Base-by-base conservation (phyloP, 2,888 invertebrate species). In the Spisula solida region DNA sequence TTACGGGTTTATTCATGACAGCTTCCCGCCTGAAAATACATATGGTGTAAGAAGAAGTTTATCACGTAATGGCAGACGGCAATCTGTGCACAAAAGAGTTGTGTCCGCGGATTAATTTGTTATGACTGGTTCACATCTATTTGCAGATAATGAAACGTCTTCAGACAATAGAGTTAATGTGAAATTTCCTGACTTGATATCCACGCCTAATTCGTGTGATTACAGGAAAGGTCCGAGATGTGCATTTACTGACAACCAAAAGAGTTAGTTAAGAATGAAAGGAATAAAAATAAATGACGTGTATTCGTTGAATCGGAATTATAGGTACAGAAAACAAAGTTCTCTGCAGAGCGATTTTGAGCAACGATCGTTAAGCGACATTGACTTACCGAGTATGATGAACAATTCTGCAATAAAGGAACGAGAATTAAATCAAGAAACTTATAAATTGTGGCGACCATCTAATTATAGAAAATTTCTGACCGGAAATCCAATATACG, bases 401-500 rank as follows among this genome's bases (percentile, higher is more conserved):
- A 10, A 31, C 75, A 18, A 31, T 31, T 25, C 25, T 18, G 18
- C 31, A 18, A 34, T 2, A 18, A 1, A 75, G 31, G 75, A 75
- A 75, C 31, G 31, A 31, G 75, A 31, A 14, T 12, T 16, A 0
- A 31, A 75, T 0, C 31, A 75, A 75, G 75, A 75, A 18, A 75
- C 75, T 10, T 75, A 31, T 14, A 75, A 75, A 34, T 34, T 75
- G 16, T 75, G 75, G 75, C 75, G 75, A 31, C 75, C 75, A 75
- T 5, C 8, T 18, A 75, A 75, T 34, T 75, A 31, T 31, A 31
- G 75, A 34, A 75, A 75, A 34, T 8, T 31, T 31, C 75, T 75
- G 16, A 75, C 75, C 29, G 75, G 75, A 34, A 75, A 75, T 75
- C 75, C 75, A 75, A 31, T 75, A 31, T 75, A 75, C 16, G 75